phyloP scores from a whole-genome alignment of 2,888 invertebrate genomes.

The Heliconius erato region DNA sequence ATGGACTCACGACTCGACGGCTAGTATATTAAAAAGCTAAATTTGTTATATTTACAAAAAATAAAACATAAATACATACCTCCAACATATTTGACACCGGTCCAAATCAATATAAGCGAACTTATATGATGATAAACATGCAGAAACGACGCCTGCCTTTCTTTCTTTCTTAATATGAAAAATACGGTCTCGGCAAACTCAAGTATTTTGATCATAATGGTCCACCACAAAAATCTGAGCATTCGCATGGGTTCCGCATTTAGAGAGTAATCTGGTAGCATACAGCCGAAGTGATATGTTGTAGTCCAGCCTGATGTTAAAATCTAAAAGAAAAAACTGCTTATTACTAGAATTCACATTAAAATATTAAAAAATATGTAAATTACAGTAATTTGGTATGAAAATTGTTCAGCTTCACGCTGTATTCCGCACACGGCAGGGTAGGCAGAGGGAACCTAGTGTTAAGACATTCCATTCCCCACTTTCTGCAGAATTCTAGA shows the following conservation, averaged over 20 bases:
- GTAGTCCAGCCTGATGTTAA: slow-evolving; percentile 88
- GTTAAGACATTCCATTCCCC: too few species aligned
- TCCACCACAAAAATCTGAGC: slow-evolving; percentile 87
- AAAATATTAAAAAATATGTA: neutral
- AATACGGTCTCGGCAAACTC: slow-evolving; percentile 90
- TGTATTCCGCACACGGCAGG: too few species aligned
- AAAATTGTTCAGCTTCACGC: too few species aligned
- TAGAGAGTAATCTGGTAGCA: slow-evolving; percentile 89
- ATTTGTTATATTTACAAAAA: neutral
- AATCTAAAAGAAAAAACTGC: slow-evolving; percentile 79
- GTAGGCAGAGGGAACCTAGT: too few species aligned
- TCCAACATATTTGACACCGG: slow-evolving; percentile 87
- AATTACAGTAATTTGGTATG: neutral
- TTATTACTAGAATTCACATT: neutral
- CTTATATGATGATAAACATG: slow-evolving; percentile 91
- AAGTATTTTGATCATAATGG: slow-evolving; percentile 87
- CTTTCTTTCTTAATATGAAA: slow-evolving; percentile 90
- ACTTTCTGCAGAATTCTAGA: too few species aligned
- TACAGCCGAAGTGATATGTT: slow-evolving; percentile 87
- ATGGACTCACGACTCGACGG: too few species aligned
- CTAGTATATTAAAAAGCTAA: too few species aligned
- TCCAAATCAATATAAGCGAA: slow-evolving; percentile 86
- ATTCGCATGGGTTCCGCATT: slow-evolving; percentile 87
- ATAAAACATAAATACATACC: slow-evolving; percentile 76
- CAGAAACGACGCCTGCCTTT: slow-evolving; percentile 89